Evolutionary conservation across 2,113 vertebrate genomes (phyloP).

Genomic region (Tragelaphus imberbis): DNA sequence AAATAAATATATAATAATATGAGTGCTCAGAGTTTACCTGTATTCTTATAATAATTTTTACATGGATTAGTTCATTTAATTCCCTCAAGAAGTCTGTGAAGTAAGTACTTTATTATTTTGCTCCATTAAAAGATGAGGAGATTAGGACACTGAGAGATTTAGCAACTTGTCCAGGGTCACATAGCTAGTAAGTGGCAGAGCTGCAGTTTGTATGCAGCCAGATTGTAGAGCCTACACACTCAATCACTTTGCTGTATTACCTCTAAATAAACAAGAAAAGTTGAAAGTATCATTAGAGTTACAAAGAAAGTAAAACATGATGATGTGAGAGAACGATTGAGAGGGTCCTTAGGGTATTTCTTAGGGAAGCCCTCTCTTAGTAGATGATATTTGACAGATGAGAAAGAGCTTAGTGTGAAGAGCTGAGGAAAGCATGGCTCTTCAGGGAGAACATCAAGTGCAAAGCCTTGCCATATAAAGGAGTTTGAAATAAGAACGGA

Average conservation of each 20-base stretch:
- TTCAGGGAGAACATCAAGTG: background rate
- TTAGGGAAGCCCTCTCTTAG: background rate
- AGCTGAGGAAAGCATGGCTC: background rate
- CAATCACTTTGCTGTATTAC: background rate
- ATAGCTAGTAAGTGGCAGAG: background rate
- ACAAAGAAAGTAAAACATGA: background rate
- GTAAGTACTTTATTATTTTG: background rate
- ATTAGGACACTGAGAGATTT: background rate
- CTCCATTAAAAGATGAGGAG: conserved; percentile 37
- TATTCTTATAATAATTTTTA: background rate
- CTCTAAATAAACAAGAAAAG: background rate
- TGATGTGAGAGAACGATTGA: background rate
- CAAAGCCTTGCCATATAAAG: background rate
- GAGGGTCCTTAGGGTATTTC: background rate
- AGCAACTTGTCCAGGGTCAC: background rate
- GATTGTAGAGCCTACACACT: background rate
- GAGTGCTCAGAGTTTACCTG: conserved; percentile 20
- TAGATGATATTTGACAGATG: background rate
- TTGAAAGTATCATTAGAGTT: background rate
- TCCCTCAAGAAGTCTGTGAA: background rate
- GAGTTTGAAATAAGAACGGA: background rate
- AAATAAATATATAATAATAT: conserved; percentile 8
- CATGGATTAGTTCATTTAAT: conserved; percentile 1
- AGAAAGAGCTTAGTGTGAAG: background rate
- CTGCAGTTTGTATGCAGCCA: background rate